Conservation (phyloP, 2,888 invertebrate genomes). For the Capitulum mitella region DNA sequence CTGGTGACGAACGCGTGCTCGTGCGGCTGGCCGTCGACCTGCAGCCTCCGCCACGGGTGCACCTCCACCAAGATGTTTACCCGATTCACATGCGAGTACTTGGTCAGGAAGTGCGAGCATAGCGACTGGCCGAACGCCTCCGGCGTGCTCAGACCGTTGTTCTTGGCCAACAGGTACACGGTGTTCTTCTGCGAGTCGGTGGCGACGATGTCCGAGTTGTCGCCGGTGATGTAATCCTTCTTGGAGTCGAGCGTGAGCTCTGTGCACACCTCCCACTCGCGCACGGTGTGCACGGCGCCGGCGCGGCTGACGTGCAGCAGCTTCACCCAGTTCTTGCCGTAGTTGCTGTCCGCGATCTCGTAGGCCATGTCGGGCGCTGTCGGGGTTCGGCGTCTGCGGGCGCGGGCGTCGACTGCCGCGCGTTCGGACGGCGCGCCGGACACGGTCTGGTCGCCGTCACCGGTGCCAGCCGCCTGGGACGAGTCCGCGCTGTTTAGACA, state of each 20-base stretch:
- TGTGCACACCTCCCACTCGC: constrained; percentile 66
- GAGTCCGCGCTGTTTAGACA: too few relatives aligned
- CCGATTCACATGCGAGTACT: constrained; percentile 65
- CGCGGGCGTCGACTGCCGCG: neutral
- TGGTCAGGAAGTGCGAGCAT: constrained; percentile 63
- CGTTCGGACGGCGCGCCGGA: too few relatives aligned
- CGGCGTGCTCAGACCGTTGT: constrained; percentile 65
- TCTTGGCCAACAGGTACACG: constrained; percentile 68
- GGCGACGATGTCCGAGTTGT: constrained; percentile 70
- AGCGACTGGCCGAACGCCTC: constrained; percentile 69
- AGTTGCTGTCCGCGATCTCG: constrained; percentile 58
- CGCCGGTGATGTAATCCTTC: constrained; percentile 63
- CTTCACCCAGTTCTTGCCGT: constrained; percentile 68
- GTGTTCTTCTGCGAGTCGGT: constrained; percentile 79
- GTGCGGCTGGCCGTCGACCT: constrained; percentile 52
- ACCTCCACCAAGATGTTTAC: constrained; percentile 62
- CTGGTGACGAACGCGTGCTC: constrained; percentile 69
- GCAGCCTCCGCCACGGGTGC: constrained; percentile 67
- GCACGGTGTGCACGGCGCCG: constrained; percentile 58
- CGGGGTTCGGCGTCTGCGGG: neutral
- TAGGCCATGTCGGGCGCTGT: constrained; percentile 40
- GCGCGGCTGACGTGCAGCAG: constrained; percentile 62
- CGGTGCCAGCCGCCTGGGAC: too few relatives aligned
- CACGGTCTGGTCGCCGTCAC: too few relatives aligned
- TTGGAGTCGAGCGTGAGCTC: constrained; percentile 61